Evolutionary conservation across 2,888 invertebrate genomes (phyloP).

Genomic region (Seira musarum): DNA sequence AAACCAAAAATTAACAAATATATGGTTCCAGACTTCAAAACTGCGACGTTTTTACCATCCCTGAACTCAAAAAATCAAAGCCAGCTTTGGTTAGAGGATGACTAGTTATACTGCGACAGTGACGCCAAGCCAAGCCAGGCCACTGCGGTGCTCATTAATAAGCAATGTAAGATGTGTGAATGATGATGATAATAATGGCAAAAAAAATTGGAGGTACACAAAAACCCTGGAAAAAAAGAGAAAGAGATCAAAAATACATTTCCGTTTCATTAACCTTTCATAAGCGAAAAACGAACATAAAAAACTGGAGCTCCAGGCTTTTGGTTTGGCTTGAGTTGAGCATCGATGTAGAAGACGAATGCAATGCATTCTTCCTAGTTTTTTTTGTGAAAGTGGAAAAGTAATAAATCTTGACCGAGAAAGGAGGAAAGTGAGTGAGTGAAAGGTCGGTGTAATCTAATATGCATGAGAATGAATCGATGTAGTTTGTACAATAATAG

Average conservation of each 20-base stretch:
- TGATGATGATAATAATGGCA: not conserved
- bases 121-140: not conserved
- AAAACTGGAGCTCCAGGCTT: too few species aligned
- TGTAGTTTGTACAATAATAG: not conserved
- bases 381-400: constrained; percentile 31
- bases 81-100: too few species aligned
- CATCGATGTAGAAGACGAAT: too few species aligned
- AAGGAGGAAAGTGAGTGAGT: constrained; percentile 15
- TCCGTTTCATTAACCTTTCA: constrained; percentile 56
- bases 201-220: not conserved
- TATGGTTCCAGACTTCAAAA: too few species aligned
- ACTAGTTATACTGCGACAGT: too few species aligned
- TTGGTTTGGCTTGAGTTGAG: too few species aligned
- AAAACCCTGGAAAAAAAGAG: too few species aligned
- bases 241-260: constrained; percentile 53
- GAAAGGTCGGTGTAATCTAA: constrained; percentile 23
- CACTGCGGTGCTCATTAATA: not conserved
- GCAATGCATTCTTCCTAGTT: too few species aligned
- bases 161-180: not conserved
- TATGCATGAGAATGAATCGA: constrained; percentile 37
- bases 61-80: too few species aligned
- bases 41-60: too few species aligned
- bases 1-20: too few species aligned
- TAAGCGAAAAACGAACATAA: not conserved
- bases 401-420: constrained; percentile 55